Conservation (phyloP, 2,113 vertebrate genomes). For the Salvator merianae region DNA sequence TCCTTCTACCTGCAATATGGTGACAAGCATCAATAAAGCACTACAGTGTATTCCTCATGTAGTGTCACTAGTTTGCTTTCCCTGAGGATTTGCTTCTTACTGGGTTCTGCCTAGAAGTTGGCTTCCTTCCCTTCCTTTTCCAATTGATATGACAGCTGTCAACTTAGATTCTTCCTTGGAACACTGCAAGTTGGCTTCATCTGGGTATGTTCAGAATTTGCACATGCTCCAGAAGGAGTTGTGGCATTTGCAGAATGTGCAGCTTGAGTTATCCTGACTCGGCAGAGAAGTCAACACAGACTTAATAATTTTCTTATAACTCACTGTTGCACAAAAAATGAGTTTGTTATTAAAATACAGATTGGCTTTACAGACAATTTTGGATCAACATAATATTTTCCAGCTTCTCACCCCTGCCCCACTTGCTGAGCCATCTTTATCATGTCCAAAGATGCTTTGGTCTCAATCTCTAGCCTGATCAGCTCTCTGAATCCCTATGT, state of each 20-base stretch:
- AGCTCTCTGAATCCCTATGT: neutral
- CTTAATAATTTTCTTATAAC: neutral
- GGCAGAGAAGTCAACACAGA: neutral
- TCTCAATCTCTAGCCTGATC: neutral
- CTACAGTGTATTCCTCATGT: neutral
- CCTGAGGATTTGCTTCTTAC: neutral
- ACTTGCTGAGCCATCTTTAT: too few relatives aligned
- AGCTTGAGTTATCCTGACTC: neutral
- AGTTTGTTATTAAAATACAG: neutral
- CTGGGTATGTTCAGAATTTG: neutral
- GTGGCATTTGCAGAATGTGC: neutral
- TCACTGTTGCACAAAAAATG: neutral
- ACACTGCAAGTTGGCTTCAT: neutral
- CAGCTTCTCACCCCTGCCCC: too few relatives aligned
- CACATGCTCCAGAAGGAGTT: neutral
- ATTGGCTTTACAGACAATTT: neutral
- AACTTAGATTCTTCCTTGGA: neutral
- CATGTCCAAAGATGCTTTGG: neutral
- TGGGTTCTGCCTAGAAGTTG: neutral
- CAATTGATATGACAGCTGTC: neutral
- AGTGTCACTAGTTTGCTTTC: neutral
- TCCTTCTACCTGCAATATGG: neutral
- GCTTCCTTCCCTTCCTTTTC: neutral
- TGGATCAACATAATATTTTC: neutral
- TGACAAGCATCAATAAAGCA: neutral